Percentiles rank a stretch among this genome's conserved stretches.
These are phyloP conservation scores for Cheirogaleus medius DNA, from an alignment of 2,113 vertebrate genomes.

Conservation along the genomic window DNA sequence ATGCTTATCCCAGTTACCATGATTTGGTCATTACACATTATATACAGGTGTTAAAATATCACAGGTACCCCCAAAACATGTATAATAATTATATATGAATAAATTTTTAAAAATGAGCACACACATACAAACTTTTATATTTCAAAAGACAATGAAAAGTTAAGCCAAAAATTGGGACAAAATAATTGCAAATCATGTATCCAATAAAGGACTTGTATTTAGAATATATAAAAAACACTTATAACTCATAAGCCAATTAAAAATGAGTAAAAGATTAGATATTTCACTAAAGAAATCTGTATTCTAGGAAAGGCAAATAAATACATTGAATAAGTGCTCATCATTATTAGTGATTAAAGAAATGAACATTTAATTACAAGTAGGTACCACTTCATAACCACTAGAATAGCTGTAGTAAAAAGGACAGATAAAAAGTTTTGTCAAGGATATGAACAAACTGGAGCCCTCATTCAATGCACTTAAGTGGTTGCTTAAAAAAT, in stretches of 20 bases:
- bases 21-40: neutral
- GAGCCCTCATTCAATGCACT: neutral
- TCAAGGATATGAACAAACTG: neutral
- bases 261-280: neutral
- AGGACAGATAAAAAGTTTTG: neutral
- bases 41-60: neutral
- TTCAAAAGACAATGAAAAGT: conserved; percentile 21
- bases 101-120: neutral
- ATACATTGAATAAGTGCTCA: neutral
- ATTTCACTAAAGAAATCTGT: neutral
- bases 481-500: neutral
- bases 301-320: neutral
- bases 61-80: neutral
- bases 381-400: neutral
- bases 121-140: neutral
- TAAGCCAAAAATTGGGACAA: neutral
- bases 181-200: neutral
- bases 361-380: neutral
- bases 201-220: conserved; percentile 4
- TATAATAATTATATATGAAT: neutral
- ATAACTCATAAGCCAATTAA: neutral
- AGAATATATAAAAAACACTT: neutral
- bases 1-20: neutral
- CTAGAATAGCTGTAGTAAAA: neutral
- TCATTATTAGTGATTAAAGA: conserved; percentile 22